Conservation (phyloP, 2,888 invertebrate species). For the Sphaerophoria taeniata region DNA sequence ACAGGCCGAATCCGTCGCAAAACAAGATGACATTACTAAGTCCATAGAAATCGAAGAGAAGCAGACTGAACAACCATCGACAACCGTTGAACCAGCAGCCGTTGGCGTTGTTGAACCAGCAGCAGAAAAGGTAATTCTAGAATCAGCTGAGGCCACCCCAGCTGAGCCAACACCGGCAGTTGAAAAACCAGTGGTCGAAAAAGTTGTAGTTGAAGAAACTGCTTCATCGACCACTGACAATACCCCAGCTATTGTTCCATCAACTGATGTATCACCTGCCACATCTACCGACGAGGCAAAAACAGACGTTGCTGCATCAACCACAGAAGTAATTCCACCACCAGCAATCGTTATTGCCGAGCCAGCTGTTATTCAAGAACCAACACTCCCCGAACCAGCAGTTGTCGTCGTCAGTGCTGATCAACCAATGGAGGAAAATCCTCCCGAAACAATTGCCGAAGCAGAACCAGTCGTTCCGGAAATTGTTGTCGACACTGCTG, state of each 20-base stretch:
- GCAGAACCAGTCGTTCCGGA: conserved; percentile 55
- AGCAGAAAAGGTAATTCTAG: conserved; percentile 63
- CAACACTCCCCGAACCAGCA: too few species aligned
- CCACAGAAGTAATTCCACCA: conserved; percentile 30
- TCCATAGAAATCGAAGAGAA: conserved; percentile 21
- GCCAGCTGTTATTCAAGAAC: conserved; percentile 23
- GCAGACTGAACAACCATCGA: conserved; percentile 36
- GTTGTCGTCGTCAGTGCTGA: conserved; percentile 41
- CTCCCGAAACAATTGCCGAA: conserved; percentile 58
- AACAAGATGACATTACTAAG: conserved; percentile 25
- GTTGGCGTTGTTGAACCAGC: conserved; percentile 38
- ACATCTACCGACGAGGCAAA: conserved; percentile 44
- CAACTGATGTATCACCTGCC: conserved; percentile 32
- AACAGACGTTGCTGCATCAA: conserved; percentile 65
- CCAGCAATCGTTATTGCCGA: conserved; percentile 35
- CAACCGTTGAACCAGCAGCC: conserved; percentile 27
- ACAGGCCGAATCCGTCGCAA: conserved; percentile 33
- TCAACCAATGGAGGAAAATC: conserved; percentile 79
- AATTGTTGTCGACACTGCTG: conserved; percentile 44
- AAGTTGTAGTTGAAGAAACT: conserved; percentile 33
- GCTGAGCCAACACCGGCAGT: conserved; percentile 36
- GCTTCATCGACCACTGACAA: conserved; percentile 20
- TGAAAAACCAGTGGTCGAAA: conserved; percentile 38
- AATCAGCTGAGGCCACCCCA: conserved; percentile 35
- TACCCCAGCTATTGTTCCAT: conserved; percentile 25